Base-by-base conservation (phyloP, 2,888 invertebrate genomes). In the Lithophane semibrunnea region DNA sequence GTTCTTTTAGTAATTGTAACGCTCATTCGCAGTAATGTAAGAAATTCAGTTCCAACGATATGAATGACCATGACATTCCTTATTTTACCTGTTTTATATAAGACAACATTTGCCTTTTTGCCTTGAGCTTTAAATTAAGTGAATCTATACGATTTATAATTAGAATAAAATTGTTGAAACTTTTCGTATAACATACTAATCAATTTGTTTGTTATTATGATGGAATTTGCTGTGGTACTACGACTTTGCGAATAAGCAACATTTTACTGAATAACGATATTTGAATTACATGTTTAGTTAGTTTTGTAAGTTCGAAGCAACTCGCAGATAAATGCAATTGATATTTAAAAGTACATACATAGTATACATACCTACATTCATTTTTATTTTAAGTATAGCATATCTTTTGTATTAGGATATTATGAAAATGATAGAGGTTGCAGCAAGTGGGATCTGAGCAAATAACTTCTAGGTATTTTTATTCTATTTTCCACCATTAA, bases 21-120 rank as follows among this genome's bases (percentile, higher is more conserved):
- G 89, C 89, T 85, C 85, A 86, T 88, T 86, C 80, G 84, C 83
- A 80, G 67, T 81, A 84, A 82, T 88, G 83, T 84, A 85, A 88
- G 89, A 88, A 88, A 83, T 87, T 85, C 82, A 77, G 85, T 85
- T 88, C 80, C 89, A 87, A 86, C 87, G 88, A 87, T 75, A 88
- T 79, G 82, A 89, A 86, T 85, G 84, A 89, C 88, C 90, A 90
- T 90, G 90, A 90, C 90, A 90, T 90, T 90, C 90, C 90, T 85
- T 88, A 84, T 84, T 89, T 88, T 89, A 87, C 86, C 89, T 89
- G 88, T 88, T 86, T 86, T 84, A 84, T 80, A 56, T 85, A 84
- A 88, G 88, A 88, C 79, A 86, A 82, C 77, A 85, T 70, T 84
- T 89, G 89, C 88, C 88, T 84, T 82, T 80, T 86, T 72, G 89